Conservation (phyloP, 2,888 invertebrate genomes). For the Acronicta leporina region DNA sequence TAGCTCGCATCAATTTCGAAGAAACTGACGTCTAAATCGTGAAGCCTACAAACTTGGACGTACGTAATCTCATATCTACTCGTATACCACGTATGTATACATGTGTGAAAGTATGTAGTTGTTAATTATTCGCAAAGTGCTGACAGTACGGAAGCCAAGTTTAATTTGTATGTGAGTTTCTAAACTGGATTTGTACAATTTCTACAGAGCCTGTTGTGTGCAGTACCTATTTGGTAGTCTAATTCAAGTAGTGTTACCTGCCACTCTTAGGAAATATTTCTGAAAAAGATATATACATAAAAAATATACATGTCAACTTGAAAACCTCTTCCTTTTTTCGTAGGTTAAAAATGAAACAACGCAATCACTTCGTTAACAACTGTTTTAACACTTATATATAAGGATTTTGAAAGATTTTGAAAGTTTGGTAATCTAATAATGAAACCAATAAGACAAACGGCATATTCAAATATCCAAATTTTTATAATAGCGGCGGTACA, state of each 20-base stretch:
- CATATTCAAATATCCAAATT: not conserved
- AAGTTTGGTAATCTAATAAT: slow-evolving; percentile 18
- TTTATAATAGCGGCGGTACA: too few species aligned
- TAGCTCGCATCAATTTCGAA: slow-evolving; percentile 12
- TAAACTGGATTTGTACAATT: slow-evolving; percentile 9
- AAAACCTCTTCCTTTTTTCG: too few species aligned
- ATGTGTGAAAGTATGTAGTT: not conserved
- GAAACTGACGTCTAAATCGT: slow-evolving; percentile 1
- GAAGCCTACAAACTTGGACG: slow-evolving; percentile 13
- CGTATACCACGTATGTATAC: not conserved
- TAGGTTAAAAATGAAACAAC: too few species aligned
- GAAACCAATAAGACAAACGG: slow-evolving; percentile 8
- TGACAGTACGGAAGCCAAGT: slow-evolving; percentile 11
- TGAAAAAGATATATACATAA: too few species aligned
- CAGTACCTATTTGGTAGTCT: not conserved
- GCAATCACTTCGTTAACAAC: too few species aligned
- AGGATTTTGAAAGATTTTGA: too few species aligned
- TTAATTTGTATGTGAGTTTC: slow-evolving; percentile 19
- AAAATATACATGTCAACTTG: too few species aligned
- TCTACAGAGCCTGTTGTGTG: not conserved
- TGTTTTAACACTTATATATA: too few species aligned
- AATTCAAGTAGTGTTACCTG: too few species aligned
- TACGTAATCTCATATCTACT: slow-evolving; percentile 4
- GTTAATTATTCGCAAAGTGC: slow-evolving; percentile 31
- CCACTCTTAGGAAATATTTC: too few species aligned